phyloP scores from a whole-genome alignment of 2,888 invertebrate species.

The Drosophila sordidula region DNA sequence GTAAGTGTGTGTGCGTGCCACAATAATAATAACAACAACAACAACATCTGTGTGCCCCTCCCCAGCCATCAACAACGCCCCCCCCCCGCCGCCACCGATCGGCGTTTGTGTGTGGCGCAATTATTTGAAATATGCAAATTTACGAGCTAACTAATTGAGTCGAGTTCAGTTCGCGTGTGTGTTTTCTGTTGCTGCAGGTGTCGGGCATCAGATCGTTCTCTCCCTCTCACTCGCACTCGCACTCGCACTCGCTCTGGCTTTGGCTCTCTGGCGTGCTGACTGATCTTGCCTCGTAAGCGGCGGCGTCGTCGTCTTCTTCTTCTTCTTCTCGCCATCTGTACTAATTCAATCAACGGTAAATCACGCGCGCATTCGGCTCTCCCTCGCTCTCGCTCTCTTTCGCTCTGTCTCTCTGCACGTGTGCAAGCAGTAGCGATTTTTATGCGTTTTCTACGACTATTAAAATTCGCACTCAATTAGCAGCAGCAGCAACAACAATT shows the following conservation, averaged over 20 bases:
- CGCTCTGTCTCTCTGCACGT: constrained; percentile 17
- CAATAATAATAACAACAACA: constrained; percentile 28
- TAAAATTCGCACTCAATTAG: constrained; percentile 62
- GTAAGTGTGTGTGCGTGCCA: constrained; percentile 31
- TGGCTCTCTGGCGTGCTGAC: constrained; percentile 22
- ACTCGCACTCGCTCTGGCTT: background rate
- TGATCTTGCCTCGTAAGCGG: constrained; percentile 48
- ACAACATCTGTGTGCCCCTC: constrained; percentile 19
- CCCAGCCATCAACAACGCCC: background rate
- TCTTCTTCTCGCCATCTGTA: constrained; percentile 49
- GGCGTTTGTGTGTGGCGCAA: constrained; percentile 45
- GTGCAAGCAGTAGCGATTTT: constrained; percentile 37
- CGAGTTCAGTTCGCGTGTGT: constrained; percentile 49
- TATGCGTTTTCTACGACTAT: constrained; percentile 49
- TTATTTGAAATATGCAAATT: constrained; percentile 75
- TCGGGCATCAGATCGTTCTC: constrained; percentile 36
- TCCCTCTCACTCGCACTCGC: background rate
- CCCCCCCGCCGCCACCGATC: background rate
- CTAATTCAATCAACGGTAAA: constrained; percentile 69
- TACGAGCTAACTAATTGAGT: constrained; percentile 80
- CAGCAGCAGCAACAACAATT: constrained; percentile 22
- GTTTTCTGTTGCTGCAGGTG: constrained; percentile 66
- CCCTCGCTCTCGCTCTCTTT: constrained; percentile 1
- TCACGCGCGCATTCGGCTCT: constrained; percentile 53
- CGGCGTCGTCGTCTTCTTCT: background rate